Percentiles rank a stretch among this genome's conserved stretches.
Evolutionary conservation across 2,797 vertebrate genomes (phyloP).

Genomic region (Rhodeus uyekii): DNA sequence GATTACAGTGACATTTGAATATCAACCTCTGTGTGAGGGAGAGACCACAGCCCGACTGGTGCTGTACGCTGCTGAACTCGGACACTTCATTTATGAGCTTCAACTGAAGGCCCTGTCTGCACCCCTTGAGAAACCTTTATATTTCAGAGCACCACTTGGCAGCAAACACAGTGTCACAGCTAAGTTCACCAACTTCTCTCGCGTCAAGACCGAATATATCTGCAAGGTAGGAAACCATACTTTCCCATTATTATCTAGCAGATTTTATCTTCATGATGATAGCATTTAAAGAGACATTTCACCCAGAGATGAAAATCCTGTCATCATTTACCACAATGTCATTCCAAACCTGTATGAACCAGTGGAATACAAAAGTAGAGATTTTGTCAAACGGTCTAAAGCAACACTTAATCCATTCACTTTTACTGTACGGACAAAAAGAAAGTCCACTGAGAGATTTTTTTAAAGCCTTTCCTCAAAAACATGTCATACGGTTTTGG

Average conservation of each 20-base stretch:
- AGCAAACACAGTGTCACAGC: slow-evolving; percentile 71
- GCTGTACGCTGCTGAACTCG: slow-evolving; percentile 79
- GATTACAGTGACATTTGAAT: slow-evolving; percentile 81
- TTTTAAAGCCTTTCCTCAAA: neutral
- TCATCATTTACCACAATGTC: neutral
- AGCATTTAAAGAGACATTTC: neutral
- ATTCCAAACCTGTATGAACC: too few species aligned
- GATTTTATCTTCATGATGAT: neutral
- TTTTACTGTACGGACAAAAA: neutral
- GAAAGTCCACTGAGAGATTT: neutral
- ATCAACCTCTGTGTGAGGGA: slow-evolving; percentile 80
- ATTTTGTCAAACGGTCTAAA: neutral
- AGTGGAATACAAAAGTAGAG: neutral
- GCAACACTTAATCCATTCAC: neutral
- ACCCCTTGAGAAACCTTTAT: slow-evolving; percentile 75
- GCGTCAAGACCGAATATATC: slow-evolving; percentile 76
- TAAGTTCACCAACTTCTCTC: slow-evolving; percentile 83
- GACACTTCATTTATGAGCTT: slow-evolving; percentile 83
- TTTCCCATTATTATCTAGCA: neutral
- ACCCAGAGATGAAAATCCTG: neutral
- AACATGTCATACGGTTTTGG: neutral
- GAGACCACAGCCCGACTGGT: slow-evolving; percentile 72
- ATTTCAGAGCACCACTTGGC: slow-evolving; percentile 80
- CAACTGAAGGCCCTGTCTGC: slow-evolving; percentile 74
- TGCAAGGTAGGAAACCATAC: slow-evolving; percentile 76